Conservation (phyloP, 2,113 vertebrate species). For the Oncorhynchus gorbuscha region DNA sequence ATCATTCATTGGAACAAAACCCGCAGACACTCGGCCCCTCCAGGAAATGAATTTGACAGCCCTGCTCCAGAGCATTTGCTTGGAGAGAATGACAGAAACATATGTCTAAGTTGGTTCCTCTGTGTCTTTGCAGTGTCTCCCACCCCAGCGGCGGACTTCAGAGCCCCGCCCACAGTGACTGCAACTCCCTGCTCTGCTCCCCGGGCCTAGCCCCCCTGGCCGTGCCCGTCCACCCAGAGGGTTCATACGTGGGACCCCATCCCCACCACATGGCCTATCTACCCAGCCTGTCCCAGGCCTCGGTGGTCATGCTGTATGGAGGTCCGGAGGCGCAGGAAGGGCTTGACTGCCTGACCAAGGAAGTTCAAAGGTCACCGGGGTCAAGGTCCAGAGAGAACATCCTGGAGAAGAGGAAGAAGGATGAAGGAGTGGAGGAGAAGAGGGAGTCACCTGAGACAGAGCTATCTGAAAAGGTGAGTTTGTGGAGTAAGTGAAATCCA, state of each 20-base stretch:
- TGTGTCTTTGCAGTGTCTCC: conserved; percentile 11
- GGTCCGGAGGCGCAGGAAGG: neutral
- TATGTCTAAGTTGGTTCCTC: neutral
- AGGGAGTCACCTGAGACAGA: conserved; percentile 44
- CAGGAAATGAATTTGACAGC: too few relatives aligned
- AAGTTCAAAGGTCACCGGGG: conserved; percentile 41
- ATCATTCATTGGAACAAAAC: too few relatives aligned
- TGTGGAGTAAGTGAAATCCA: neutral
- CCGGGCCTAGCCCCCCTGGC: conserved; percentile 10
- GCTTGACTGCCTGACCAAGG: neutral
- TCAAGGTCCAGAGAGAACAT: conserved; percentile 17
- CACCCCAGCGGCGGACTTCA: neutral
- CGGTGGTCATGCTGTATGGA: conserved; percentile 82
- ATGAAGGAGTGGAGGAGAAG: conserved; percentile 41
- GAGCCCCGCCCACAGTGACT: neutral
- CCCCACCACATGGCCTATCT: conserved; percentile 74
- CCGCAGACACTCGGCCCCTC: too few relatives aligned
- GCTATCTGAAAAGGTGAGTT: conserved; percentile 46
- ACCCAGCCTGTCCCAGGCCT: conserved; percentile 78
- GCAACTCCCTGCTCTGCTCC: conserved; percentile 13
- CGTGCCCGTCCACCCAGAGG: conserved; percentile 57
- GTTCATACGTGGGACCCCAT: neutral
- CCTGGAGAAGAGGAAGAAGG: conserved; percentile 54
- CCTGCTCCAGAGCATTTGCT: too few relatives aligned
- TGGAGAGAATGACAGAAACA: neutral